Evolutionary conservation across 2,113 vertebrate species (phyloP).

Genomic region (Notarius quadriscutis): DNA sequence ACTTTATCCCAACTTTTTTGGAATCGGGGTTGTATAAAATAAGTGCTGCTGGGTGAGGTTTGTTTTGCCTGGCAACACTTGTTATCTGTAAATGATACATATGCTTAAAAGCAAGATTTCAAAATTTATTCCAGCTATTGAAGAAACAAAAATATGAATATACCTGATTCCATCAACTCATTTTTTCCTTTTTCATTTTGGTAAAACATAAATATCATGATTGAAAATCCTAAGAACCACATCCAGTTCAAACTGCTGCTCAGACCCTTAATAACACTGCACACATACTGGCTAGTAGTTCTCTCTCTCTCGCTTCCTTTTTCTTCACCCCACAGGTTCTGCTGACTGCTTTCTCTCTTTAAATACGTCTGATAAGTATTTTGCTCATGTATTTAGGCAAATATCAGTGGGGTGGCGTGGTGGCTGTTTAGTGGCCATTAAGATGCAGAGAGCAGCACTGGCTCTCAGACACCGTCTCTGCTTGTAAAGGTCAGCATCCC

Average conservation of each 20-base stretch:
- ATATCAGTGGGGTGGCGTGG: constrained; percentile 74
- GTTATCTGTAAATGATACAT: background rate
- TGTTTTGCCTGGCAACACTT: background rate
- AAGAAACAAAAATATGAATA: background rate
- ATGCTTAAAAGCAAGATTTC: background rate
- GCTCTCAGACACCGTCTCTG: constrained; percentile 75
- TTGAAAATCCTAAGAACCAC: background rate
- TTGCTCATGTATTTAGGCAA: constrained; percentile 75
- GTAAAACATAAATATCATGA: background rate
- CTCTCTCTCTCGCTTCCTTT: background rate
- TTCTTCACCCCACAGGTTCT: constrained; percentile 41
- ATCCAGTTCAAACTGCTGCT: background rate
- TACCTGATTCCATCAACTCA: background rate
- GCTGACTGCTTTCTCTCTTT: constrained; percentile 62
- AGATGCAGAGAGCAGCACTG: constrained; percentile 71
- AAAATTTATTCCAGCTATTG: background rate
- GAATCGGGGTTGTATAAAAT: too few species aligned
- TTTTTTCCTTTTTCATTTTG: background rate
- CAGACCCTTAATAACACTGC: background rate
- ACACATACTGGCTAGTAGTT: background rate
- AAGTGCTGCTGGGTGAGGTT: too few species aligned
- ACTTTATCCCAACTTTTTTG: too few species aligned
- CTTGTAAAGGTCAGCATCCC: constrained; percentile 78
- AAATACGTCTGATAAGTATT: constrained; percentile 69
- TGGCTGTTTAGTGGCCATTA: constrained; percentile 77